Conservation (phyloP, 2,888 invertebrate species). For the Sphecodes monilicornis region DNA sequence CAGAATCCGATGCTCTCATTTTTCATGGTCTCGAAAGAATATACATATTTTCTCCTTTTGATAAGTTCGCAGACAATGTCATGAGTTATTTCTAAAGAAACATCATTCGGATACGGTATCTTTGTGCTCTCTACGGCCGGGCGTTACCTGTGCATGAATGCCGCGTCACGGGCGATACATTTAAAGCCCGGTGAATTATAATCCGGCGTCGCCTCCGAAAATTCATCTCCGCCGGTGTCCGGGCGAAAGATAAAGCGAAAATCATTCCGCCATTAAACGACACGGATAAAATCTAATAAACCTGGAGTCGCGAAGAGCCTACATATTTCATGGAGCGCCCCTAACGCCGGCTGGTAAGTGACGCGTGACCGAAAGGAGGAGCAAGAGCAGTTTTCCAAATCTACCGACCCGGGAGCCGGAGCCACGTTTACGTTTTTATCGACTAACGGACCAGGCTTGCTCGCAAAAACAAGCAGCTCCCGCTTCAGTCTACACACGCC, state of each 20-base stretch:
- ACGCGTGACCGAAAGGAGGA: slow-evolving; percentile 55
- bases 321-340: slow-evolving; percentile 40
- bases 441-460: slow-evolving; percentile 28
- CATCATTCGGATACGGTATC: neutral
- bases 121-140: neutral
- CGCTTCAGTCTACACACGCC: slow-evolving; percentile 26
- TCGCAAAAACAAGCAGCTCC: slow-evolving; percentile 37
- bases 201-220: neutral
- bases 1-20: neutral
- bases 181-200: slow-evolving; percentile 5
- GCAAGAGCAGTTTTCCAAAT: slow-evolving; percentile 51
- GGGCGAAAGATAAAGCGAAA: slow-evolving; percentile 2
- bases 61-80: neutral
- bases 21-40: neutral
- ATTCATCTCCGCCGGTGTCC: neutral
- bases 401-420: slow-evolving; percentile 30
- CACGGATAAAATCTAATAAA: slow-evolving; percentile 38
- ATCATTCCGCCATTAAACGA: slow-evolving; percentile 38
- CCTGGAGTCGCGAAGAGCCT: slow-evolving; percentile 24
- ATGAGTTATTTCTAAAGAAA: neutral
- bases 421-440: slow-evolving; percentile 43
- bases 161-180: neutral
- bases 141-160: neutral
- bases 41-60: neutral
- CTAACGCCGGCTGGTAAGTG: slow-evolving; percentile 42